Conservation (phyloP, 2,113 vertebrate genomes). For the Elephas maximus region DNA sequence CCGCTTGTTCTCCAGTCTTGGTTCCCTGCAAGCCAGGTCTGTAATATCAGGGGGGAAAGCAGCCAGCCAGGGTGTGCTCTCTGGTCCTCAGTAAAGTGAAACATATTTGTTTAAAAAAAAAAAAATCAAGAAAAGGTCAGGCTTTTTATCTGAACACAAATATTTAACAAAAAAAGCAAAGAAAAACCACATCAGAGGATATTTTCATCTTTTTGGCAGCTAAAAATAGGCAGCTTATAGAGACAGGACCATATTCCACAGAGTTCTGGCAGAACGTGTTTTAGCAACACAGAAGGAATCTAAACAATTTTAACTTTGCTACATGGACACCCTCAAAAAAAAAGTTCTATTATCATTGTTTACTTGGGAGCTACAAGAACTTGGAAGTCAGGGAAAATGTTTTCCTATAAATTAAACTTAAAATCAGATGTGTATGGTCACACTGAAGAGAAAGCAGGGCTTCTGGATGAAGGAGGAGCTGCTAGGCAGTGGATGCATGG, state of each 20-base stretch:
- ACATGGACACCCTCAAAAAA: background rate
- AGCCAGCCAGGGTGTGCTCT: background rate
- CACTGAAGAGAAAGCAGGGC: background rate
- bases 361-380: background rate
- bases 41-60: background rate
- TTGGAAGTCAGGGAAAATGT: background rate
- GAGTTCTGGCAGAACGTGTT: background rate
- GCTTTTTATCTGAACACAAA: conserved; percentile 58
- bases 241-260: background rate
- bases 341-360: background rate
- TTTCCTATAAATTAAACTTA: background rate
- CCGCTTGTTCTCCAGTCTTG: no score
- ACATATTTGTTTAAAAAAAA: background rate
- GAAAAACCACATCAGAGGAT: background rate
- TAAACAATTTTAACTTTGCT: background rate
- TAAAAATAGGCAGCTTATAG: conserved; percentile 27
- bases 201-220: background rate
- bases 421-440: background rate
- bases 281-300: background rate
- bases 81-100: background rate
- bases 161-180: background rate
- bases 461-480: background rate
- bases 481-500: no score
- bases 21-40: background rate
- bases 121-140: background rate